Percentiles rank a stretch among this genome's conserved stretches.
phyloP scores from a whole-genome alignment of 2,888 invertebrate genomes.

The Pogonocherus hispidulus region DNA sequence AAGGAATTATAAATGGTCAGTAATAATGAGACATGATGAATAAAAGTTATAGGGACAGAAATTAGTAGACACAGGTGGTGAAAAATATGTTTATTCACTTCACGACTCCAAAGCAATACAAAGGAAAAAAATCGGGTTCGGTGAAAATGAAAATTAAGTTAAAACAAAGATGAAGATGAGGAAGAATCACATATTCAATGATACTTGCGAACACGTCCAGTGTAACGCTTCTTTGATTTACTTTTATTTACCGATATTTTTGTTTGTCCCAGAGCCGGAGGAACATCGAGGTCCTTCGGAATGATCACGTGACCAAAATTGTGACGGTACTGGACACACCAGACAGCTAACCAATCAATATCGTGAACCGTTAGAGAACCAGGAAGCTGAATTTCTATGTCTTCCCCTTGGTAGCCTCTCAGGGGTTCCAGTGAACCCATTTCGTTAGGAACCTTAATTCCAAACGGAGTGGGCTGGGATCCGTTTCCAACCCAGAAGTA shows the following conservation, averaged over 20 bases:
- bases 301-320: conserved; percentile 93
- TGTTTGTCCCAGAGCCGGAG: conserved; percentile 90
- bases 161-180: not conserved
- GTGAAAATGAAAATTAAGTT: not conserved
- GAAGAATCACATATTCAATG: not conserved
- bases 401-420: conserved; percentile 90
- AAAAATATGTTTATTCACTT: not conserved
- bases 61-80: not conserved
- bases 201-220: not conserved
- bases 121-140: not conserved
- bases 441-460: conserved; percentile 91
- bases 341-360: conserved; percentile 92
- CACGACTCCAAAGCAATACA: not conserved
- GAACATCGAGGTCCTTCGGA: conserved; percentile 90
- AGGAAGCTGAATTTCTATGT: conserved; percentile 91
- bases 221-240: not conserved
- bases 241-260: conserved; percentile 70
- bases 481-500: conserved; percentile 97
- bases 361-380: conserved; percentile 89
- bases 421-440: conserved; percentile 86
- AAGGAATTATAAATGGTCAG: too few species aligned
- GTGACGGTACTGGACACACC: conserved; percentile 91
- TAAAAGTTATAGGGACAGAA: not conserved
- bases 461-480: conserved; percentile 83
- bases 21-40: too few species aligned